Conservation (phyloP, 2,113 vertebrate genomes). For the Serinus canaria region DNA sequence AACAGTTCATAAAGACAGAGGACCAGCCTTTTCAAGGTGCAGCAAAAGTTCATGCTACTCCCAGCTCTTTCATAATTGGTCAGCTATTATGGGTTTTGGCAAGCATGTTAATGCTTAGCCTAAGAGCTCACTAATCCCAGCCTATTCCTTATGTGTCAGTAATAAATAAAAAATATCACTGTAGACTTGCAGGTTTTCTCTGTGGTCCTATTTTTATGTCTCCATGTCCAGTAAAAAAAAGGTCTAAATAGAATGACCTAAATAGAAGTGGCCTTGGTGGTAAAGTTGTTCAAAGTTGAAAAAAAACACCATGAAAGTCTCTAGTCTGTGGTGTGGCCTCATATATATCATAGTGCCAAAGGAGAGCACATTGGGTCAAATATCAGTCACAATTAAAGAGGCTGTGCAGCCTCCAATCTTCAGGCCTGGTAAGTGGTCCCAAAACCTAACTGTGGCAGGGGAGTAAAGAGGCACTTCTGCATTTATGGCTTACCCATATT, state of each 20-base stretch:
- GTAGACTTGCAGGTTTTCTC: background rate
- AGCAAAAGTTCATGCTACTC: background rate
- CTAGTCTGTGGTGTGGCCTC: slow-evolving; percentile 75
- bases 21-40: background rate
- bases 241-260: background rate
- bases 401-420: slow-evolving; percentile 72
- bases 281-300: slow-evolving; percentile 46
- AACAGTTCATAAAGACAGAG: background rate
- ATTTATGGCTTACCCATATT: background rate
- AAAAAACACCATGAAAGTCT: slow-evolving; percentile 54
- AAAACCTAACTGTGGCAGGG: background rate
- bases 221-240: background rate
- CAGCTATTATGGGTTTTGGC: background rate
- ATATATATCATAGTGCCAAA: slow-evolving; percentile 70
- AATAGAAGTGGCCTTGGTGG: slow-evolving; percentile 58
- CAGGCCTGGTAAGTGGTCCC: slow-evolving; percentile 62
- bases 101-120: background rate
- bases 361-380: slow-evolving; percentile 25
- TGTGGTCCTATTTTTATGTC: background rate
- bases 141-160: background rate
- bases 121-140: background rate
- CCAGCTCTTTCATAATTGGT: background rate
- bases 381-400: slow-evolving; percentile 61
- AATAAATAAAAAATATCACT: background rate
- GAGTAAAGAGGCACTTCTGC: background rate